Evolutionary conservation across 2,888 invertebrate genomes (phyloP), one percentile per base, ranked within the genome.

Genomic region (Phania funesta): DNA sequence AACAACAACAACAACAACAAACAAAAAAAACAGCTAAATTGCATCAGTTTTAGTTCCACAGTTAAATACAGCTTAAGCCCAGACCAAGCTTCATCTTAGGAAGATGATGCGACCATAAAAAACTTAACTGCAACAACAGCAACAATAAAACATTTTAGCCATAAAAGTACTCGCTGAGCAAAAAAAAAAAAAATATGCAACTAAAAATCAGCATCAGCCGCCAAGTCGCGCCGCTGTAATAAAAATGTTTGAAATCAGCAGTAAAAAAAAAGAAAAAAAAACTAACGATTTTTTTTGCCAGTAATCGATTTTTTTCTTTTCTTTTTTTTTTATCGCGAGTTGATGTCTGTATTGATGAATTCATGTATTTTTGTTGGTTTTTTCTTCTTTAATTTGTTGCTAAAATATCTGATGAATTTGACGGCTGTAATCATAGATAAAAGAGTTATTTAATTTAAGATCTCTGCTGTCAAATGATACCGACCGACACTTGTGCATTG

Each of bases 371-470:
- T 67, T 26, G 24, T 46, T n/a, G 18, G 0, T 24, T 3, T 38
- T 22, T 32, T 4, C 2, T 5, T 48, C 38, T 48, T 73, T 60
- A 73, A 62, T 73, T 74, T 74, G 54, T 74, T 78, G 71, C 48
- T 50, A 50, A 65, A 78, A 71, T 71, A 78, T 65, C 78, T 64
- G 71, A 71, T 71, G 71, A 56, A 70, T 77, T 77, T 77, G 77
- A 77, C 62, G 70, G 62, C 54, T 77, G 35, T 13, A 56, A 65
- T 78, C 65, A 58, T 50, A 58, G 68, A 78, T 71, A 65, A 56
- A 54, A 58, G 35, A 26, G 38, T 56, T 78, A 54, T 56, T 77
- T 77, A 62, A 62, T 77, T 77, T 62, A 62, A 18, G 68, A 35
- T 44, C 44, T 68, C 46, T 18, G 35, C 54, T 78, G 77, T 78